Evolutionary conservation across 2,113 vertebrate genomes (phyloP).

Genomic region (Taxidea taxus): DNA sequence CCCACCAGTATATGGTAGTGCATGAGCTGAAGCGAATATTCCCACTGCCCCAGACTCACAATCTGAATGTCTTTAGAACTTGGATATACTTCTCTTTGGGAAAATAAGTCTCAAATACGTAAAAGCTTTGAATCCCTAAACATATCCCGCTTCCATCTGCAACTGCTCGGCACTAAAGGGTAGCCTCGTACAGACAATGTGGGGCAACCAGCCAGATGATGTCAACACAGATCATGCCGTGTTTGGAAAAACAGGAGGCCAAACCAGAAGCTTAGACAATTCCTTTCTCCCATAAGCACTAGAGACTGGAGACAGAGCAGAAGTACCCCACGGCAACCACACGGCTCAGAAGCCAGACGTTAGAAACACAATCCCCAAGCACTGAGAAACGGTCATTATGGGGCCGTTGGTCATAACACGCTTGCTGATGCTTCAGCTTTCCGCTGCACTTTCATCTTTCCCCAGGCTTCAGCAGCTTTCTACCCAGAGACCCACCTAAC

Average conservation of each 20-base stretch:
- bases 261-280: not conserved
- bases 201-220: not conserved
- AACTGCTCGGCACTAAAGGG: not conserved
- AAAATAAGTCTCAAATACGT: not conserved
- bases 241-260: not conserved
- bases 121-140: not conserved
- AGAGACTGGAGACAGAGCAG: not conserved
- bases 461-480: constrained; percentile 65
- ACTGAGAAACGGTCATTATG: constrained; percentile 42
- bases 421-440: constrained; percentile 58
- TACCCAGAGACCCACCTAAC: constrained; percentile 39
- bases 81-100: not conserved
- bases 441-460: constrained; percentile 65
- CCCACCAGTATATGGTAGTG: not conserved
- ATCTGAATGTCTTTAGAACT: not conserved
- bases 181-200: not conserved
- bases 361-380: constrained; percentile 28
- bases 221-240: not conserved
- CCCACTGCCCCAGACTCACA: not conserved
- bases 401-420: not conserved
- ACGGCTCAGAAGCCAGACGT: constrained; percentile 50
- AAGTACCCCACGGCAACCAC: not conserved
- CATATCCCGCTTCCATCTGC: not conserved
- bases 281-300: constrained; percentile 16
- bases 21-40: not conserved